Base-by-base conservation (phyloP, 2,797 vertebrate genomes). In the Somateria mollissima region DNA sequence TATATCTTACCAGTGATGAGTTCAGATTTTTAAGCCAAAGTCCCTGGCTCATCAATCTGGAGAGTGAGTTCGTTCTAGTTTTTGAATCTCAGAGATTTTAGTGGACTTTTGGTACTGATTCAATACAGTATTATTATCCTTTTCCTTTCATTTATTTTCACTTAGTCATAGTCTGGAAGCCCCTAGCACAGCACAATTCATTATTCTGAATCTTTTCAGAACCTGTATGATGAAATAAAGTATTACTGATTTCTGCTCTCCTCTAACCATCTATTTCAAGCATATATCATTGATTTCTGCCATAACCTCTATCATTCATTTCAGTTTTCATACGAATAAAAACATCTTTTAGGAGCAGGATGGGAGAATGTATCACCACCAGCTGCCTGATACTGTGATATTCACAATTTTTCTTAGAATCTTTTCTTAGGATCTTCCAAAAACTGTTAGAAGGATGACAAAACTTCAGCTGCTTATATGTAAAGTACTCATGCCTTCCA, bases 151-250 rank as follows among this genome's bases (percentile, higher is more conserved):
- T 91, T 92, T 92, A 64, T 61, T 80, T 77, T 83, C 39, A 80
- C 21, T 85, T 72, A 43, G 3, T 8, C 2, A 5, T 62, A 90
- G 30, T 20, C 74, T 53, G 9, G 66, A 86, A 92, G 72, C 8
- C 25, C 28, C 53, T 61, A 64, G 37, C 18, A 85, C 32, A 72
- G 58, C 34, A 75, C 41, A 88, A 74, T 76, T 88, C 71, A 71
- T 94, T 88, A 89, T 34, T 77, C 28, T 69, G 34, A 18, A 39
- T 82, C 88, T 93, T 82, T 90, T 82, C 61, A 84, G 67, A 90
- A 64, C 6, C 16, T 45, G 16, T 51, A 70, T 13, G 86, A 89
- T n/a, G 43, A 84, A 80, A 89, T 71, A 56, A 86, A 84, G 66
- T 66, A 78, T 20, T 82, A 71, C 6, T 25, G 71, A 25, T 69